Evolutionary conservation across 1,140 invertebrate species (phyloP), one percentile per base, ranked within the genome.

Genomic region (Apis cerana): DNA sequence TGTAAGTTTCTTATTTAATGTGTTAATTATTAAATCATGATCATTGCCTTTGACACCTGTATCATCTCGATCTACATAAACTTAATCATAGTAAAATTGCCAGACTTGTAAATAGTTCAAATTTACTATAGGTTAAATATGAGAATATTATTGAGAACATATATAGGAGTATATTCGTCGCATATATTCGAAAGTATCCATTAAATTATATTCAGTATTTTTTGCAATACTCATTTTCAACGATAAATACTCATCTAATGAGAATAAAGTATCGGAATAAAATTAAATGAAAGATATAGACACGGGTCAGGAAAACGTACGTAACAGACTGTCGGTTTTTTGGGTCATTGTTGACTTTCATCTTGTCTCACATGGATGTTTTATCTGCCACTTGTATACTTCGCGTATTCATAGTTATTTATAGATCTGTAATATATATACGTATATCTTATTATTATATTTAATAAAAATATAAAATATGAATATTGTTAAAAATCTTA

Each of bases 301-400:
- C 84, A 89, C 83, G 89, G 87, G 84, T 92, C 85, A 86, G 81
- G 85, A 92, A 90, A 91, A 92, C 89, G 78, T 87, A 90, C 90
- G 83, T 85, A 89, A 90, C 87, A 84, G 85, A 91, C 89, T 87
- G 88, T 90, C 86, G 82, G 52, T 70, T 85, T 87, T 85, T 85
- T 78, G 27, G 74, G 67, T 82, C 68, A 67, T 72, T 81, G 54
- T 64, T 61, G 65, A 62, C 76, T 77, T 83, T 78, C 82, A 75
- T 81, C 62, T 78, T 74, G 79, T 77, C 74, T 74, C 75, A 67
- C 82, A 80, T 88, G 74, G 84, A 89, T 89, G 82, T 75, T 83
- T 85, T 75, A 83, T 85, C 86, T 75, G 82, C 86, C 87, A 89
- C 78, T 89, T 84, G 86, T 87, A 89, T 81, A 71, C 72, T 88